These are phyloP conservation scores for Acronicta aceris DNA, from an alignment of 2,888 invertebrate species.

Conservation along the genomic window DNA sequence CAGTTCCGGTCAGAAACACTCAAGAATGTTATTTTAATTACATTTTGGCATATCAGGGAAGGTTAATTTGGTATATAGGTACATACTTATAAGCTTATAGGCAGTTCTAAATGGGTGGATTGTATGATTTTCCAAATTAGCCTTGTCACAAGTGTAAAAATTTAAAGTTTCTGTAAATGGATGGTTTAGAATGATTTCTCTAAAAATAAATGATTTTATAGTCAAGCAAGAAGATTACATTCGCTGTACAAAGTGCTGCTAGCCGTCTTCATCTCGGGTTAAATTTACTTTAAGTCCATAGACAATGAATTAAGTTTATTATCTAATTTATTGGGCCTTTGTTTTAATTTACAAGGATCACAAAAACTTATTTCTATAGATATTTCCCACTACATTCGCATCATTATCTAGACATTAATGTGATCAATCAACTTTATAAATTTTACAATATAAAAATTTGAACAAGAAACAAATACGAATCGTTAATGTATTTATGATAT, in stretches of 20 bases:
- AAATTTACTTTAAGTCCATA: constrained; percentile 57
- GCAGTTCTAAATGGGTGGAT: too few relatives aligned
- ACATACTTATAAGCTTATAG: neutral
- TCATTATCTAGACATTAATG: constrained; percentile 61
- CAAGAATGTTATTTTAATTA: constrained; percentile 53
- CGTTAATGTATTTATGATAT: constrained; percentile 17
- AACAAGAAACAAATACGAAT: constrained; percentile 19
- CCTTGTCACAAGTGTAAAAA: too few relatives aligned
- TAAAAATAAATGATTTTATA: too few relatives aligned
- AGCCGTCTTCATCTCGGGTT: constrained; percentile 51
- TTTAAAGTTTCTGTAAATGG: too few relatives aligned
- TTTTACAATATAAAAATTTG: constrained; percentile 19
- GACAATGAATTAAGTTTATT: constrained; percentile 63
- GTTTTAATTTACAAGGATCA: constrained; percentile 66
- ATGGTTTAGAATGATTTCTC: too few relatives aligned
- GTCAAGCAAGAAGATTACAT: too few relatives aligned
- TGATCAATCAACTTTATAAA: constrained; percentile 61
- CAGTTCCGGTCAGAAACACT: constrained; percentile 45
- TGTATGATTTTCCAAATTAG: too few relatives aligned
- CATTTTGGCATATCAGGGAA: constrained; percentile 31
- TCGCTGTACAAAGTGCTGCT: too few relatives aligned
- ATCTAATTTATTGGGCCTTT: constrained; percentile 62
- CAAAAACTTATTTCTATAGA: constrained; percentile 60
- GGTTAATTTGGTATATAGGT: constrained; percentile 19
- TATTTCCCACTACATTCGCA: constrained; percentile 60